phyloP scores from a whole-genome alignment of 2,888 invertebrate species.

The Phlogophora meticulosa region DNA sequence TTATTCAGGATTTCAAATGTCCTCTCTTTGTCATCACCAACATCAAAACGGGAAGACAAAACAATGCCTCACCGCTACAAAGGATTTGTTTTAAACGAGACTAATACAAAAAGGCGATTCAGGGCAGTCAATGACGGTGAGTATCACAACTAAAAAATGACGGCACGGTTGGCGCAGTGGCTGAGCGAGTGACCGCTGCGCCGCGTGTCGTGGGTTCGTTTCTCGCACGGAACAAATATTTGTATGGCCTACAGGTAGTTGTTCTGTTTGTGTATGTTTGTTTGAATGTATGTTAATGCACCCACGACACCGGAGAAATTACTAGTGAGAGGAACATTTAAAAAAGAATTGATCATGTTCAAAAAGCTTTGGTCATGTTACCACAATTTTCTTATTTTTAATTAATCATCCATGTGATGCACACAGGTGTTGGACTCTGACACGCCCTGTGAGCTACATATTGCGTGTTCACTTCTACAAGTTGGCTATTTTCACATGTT shows the following conservation, averaged over 20 bases:
- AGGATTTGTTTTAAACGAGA: conserved; percentile 70
- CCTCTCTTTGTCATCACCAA: conserved; percentile 65
- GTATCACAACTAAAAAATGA: conserved; percentile 56
- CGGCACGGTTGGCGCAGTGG: too few species aligned
- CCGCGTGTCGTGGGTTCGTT: too few species aligned
- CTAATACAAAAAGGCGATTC: conserved; percentile 64
- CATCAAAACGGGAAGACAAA: conserved; percentile 53
- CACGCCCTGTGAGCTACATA: conserved; percentile 6
- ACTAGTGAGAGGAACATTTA: too few species aligned
- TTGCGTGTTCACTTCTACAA: conserved; percentile 31
- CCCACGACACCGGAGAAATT: too few species aligned
- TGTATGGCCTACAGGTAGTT: too few species aligned
- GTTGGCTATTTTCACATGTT: conserved; percentile 33
- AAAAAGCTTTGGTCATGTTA: not conserved
- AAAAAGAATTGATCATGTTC: too few species aligned
- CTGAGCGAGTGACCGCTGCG: too few species aligned
- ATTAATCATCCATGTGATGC: conserved; percentile 2
- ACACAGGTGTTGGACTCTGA: conserved; percentile 6
- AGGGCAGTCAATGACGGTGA: conserved; percentile 76
- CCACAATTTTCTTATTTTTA: not conserved
- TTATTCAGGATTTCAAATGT: conserved; percentile 74
- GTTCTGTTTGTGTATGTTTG: too few species aligned
- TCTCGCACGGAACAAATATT: too few species aligned
- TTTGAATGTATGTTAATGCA: too few species aligned
- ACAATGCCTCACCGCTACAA: conserved; percentile 69